phyloP scores from a whole-genome alignment of 1,140 invertebrate genomes.

The Eueides isabella region DNA sequence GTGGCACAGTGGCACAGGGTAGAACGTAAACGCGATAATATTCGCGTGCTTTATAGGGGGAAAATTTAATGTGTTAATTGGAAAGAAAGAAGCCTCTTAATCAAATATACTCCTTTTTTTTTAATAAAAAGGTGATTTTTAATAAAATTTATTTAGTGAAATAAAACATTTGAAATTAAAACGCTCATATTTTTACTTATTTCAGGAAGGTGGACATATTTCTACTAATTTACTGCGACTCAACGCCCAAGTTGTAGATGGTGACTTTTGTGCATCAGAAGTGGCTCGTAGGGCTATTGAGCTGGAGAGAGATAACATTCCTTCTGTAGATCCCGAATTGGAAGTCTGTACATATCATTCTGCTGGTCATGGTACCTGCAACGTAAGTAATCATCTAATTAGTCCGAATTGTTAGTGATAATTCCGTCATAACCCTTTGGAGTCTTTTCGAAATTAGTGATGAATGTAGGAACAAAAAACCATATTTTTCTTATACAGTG shows the following conservation, averaged over 20 bases:
- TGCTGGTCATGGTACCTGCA: conserved; percentile 50
- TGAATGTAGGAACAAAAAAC: too few relatives aligned
- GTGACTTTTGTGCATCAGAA: conserved; percentile 41
- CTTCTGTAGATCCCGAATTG: conserved; percentile 50
- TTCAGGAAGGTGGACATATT: neutral
- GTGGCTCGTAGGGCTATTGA: conserved; percentile 26
- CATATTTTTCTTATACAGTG: too few relatives aligned
- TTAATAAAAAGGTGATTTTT: too few relatives aligned
- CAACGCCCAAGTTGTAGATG: conserved; percentile 39
- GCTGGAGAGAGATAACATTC: conserved; percentile 38
- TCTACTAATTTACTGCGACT: conserved; percentile 43
- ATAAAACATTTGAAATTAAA: neutral
- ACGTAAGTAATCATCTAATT: conserved; percentile 37
- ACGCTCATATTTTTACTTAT: neutral
- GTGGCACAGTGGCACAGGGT: neutral
- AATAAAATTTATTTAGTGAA: neutral
- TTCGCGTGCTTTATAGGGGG: too few relatives aligned
- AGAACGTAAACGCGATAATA: too few relatives aligned
- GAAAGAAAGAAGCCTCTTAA: too few relatives aligned
- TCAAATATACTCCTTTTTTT: too few relatives aligned
- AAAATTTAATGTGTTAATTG: too few relatives aligned
- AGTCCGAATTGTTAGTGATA: neutral
- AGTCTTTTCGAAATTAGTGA: neutral
- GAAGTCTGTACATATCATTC: conserved; percentile 59
- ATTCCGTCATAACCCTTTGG: neutral